Percentiles rank a stretch among this genome's conserved stretches.
Conservation (phyloP, 2,113 vertebrate species). For the Chascanopsetta lugubris region DNA sequence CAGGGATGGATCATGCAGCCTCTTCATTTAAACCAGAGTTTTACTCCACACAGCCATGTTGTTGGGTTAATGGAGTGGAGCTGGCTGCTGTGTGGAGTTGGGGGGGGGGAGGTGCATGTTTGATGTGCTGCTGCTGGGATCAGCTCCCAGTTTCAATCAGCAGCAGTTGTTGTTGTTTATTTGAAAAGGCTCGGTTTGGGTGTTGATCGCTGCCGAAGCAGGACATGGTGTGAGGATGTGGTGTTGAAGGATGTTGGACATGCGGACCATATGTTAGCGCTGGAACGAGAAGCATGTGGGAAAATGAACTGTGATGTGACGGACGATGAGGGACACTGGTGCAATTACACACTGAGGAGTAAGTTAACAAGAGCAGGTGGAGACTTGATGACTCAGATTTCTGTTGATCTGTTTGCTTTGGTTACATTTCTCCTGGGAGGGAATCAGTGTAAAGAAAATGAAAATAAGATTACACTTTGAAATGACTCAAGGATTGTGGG, state of each 20-base stretch:
- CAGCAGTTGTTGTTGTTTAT: neutral
- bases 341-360: neutral
- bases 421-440: slow-evolving; percentile 8
- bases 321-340: neutral
- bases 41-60: slow-evolving; percentile 45
- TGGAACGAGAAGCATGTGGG: slow-evolving; percentile 7
- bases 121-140: slow-evolving; percentile 52
- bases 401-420: slow-evolving; percentile 6
- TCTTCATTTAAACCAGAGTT: slow-evolving; percentile 59
- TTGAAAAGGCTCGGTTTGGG: neutral
- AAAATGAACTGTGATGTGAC: neutral
- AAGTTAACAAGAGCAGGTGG: neutral
- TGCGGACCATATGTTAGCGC: neutral
- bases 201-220: neutral
- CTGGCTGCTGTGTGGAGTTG: slow-evolving; percentile 27
- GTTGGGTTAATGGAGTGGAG: slow-evolving; percentile 46
- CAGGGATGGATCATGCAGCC: slow-evolving; percentile 57
- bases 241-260: neutral
- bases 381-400: neutral
- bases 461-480: slow-evolving; percentile 37
- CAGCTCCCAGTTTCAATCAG: slow-evolving; percentile 1
- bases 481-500: slow-evolving; percentile 13
- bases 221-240: neutral
- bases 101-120: slow-evolving; percentile 45
- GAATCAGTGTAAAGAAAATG: slow-evolving; percentile 29